Evolutionary conservation across 2,797 vertebrate species (phyloP).

Genomic region (Apogon hyalosoma): DNA sequence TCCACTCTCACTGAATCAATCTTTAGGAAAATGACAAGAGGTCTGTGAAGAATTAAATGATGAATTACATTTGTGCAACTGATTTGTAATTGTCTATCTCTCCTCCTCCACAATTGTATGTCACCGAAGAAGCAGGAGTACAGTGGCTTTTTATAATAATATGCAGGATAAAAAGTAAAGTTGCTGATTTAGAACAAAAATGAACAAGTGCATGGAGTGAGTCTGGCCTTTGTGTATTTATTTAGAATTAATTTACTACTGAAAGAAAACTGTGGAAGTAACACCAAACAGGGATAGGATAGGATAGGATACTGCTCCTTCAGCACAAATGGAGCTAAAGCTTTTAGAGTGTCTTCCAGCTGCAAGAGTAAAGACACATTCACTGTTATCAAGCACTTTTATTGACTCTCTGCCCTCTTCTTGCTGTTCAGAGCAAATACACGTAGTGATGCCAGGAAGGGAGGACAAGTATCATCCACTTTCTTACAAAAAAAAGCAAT

Average conservation of each 20-base stretch:
- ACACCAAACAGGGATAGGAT: not conserved
- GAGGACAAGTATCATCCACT: constrained; percentile 6
- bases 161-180: not conserved
- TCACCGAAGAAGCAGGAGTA: not conserved
- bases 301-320: constrained; percentile 14
- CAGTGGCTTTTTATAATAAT: not conserved
- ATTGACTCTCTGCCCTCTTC: constrained; percentile 44
- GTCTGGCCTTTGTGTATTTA: not conserved
- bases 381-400: constrained; percentile 39
- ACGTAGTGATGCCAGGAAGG: constrained; percentile 8
- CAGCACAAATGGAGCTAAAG: constrained; percentile 36
- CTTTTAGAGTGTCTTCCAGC: constrained; percentile 35
- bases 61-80: constrained; percentile 21
- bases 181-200: too few species aligned
- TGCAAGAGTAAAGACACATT: constrained; percentile 31
- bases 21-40: constrained; percentile 22
- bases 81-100: constrained; percentile 11
- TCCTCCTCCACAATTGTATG: not conserved
- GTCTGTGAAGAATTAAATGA: constrained; percentile 29
- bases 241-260: constrained; percentile 16
- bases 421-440: constrained; percentile 46
- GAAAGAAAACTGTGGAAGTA: constrained; percentile 14
- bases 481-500: constrained; percentile 7
- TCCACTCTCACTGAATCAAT: constrained; percentile 27
- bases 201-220: too few species aligned